A percentile compares a stretch with the other conserved stretches of the same genome.
Evolutionary conservation across 2,888 invertebrate genomes (phyloP).

Genomic region (Tubulanus polymorphus): DNA sequence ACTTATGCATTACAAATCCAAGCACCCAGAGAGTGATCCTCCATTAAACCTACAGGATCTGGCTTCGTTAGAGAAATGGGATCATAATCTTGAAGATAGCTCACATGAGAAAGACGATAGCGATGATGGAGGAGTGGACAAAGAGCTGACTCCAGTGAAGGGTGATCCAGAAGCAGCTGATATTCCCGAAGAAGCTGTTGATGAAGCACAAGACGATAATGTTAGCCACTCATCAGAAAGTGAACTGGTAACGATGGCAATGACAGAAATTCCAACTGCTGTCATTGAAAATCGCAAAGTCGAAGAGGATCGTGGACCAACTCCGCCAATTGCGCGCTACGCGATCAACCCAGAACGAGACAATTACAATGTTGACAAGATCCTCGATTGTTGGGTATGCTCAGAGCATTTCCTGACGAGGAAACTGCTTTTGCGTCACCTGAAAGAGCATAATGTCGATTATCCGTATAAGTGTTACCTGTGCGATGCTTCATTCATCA

Average conservation of each 20-base stretch:
- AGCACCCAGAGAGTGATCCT: constrained; percentile 59
- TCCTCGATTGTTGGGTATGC: constrained; percentile 47
- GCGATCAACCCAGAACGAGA: constrained; percentile 43
- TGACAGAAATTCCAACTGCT: too few species aligned
- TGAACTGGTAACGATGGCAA: too few species aligned
- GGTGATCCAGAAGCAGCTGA: too few species aligned
- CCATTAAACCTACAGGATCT: constrained; percentile 21
- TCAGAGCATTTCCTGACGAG: constrained; percentile 34
- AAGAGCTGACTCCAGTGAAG: too few species aligned
- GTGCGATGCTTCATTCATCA: constrained; percentile 81
- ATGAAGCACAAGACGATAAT: too few species aligned
- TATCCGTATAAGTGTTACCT: constrained; percentile 84
- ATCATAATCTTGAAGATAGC: constrained; percentile 1
- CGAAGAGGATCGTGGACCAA: too few species aligned
- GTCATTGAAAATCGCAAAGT: too few species aligned
- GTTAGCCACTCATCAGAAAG: too few species aligned
- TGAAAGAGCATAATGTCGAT: constrained; percentile 49
- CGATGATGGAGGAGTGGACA: too few species aligned
- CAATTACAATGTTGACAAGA: constrained; percentile 49
- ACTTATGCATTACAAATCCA: constrained; percentile 71
- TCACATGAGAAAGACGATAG: background rate
- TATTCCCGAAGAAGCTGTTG: too few species aligned
- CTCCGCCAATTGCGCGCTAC: background rate
- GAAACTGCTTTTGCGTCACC: constrained; percentile 41
- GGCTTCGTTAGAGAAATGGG: background rate